These are phyloP conservation scores for Gavia stellata DNA, from an alignment of 2,113 vertebrate species.

Conservation along the genomic window DNA sequence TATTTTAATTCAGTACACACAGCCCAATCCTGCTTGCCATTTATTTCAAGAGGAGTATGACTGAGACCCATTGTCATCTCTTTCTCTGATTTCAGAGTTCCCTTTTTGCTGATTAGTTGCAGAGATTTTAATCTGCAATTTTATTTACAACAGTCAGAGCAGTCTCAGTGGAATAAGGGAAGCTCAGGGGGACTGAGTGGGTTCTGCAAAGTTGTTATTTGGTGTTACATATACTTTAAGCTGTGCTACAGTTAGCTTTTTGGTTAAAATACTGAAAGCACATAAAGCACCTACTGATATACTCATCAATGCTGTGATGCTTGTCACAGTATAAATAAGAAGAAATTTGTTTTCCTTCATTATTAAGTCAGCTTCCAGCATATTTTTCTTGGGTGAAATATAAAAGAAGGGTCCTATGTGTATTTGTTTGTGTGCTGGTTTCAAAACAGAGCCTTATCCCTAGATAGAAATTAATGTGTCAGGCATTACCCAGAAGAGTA, in stretches of 20 bases:
- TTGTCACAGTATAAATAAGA: not conserved
- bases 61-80: not conserved
- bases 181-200: not conserved
- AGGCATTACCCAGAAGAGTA: not conserved
- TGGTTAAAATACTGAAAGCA: not conserved
- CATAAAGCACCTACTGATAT: not conserved
- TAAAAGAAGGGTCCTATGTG: not conserved
- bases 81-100: not conserved
- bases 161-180: not conserved
- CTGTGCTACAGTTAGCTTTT: not conserved
- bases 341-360: not conserved
- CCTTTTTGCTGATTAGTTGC: not conserved
- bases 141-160: not conserved
- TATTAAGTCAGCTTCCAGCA: not conserved
- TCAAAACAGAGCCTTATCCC: slow-evolving; percentile 8
- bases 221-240: not conserved
- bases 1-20: not conserved
- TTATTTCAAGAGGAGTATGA: not conserved
- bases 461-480: slow-evolving; percentile 12
- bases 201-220: not conserved
- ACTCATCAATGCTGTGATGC: not conserved
- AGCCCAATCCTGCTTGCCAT: not conserved
- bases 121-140: not conserved
- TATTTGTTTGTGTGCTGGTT: not conserved
- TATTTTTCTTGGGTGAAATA: not conserved